A percentile compares a stretch with the other conserved stretches of the same genome.
Evolutionary conservation across 2,113 vertebrate genomes (phyloP).

Genomic region (Triplophysa dalaica): DNA sequence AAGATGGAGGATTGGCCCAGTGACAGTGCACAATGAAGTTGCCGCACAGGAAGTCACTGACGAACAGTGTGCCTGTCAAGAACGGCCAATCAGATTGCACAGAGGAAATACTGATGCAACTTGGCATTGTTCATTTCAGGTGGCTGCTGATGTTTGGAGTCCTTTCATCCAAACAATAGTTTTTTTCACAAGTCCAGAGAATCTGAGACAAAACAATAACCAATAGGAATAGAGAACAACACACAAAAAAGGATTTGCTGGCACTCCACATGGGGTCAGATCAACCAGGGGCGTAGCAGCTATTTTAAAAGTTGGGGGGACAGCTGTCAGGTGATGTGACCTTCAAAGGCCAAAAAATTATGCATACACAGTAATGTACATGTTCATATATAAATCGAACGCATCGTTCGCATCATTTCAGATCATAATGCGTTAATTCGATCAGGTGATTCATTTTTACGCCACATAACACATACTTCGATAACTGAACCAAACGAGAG

Average conservation of each 20-base stretch:
- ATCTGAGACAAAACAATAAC: neutral
- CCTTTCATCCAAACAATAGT: constrained; percentile 7
- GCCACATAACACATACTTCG: neutral
- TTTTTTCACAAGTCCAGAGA: neutral
- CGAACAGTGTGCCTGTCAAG: constrained; percentile 25
- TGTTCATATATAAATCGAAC: too few species aligned
- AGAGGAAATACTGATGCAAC: neutral
- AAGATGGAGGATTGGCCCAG: constrained; percentile 11
- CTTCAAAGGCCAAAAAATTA: too few species aligned
- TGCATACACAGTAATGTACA: too few species aligned
- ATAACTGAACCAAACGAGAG: constrained; percentile 14
- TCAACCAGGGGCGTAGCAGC: neutral
- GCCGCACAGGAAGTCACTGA: constrained; percentile 42
- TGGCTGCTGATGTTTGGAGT: neutral
- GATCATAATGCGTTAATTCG: too few species aligned
- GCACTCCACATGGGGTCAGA: neutral
- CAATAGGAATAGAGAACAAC: neutral
- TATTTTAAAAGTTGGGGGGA: too few species aligned
- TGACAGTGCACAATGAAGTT: constrained; percentile 43
- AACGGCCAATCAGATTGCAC: constrained; percentile 15
- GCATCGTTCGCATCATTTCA: too few species aligned
- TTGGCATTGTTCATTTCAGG: neutral
- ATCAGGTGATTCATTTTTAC: too few species aligned
- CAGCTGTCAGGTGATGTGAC: too few species aligned
- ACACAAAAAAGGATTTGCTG: neutral